A percentile compares a stretch with the other conserved stretches of the same genome.
phyloP scores from a whole-genome alignment of 2,113 vertebrate genomes.

The Rhizomys pruinosus region DNA sequence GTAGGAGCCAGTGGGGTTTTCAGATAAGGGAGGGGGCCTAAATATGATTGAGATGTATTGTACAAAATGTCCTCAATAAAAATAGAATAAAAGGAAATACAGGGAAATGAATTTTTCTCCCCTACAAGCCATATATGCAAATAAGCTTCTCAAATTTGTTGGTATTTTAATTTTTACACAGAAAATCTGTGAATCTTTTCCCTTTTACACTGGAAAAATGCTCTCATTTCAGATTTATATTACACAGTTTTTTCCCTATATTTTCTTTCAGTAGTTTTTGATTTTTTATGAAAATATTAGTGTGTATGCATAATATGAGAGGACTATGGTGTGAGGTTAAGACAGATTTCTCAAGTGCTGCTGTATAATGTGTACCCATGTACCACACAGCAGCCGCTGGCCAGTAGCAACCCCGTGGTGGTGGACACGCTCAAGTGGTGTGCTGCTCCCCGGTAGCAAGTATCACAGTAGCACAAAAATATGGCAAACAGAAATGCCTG shows the following conservation, averaged over 20 bases:
- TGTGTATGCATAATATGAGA: background rate
- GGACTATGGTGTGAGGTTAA: background rate
- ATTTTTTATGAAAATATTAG: background rate
- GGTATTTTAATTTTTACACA: background rate
- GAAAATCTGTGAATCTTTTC: background rate
- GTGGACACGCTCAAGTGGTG: background rate
- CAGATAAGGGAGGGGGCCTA: too few species aligned
- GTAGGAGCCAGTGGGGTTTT: too few species aligned
- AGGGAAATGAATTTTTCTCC: background rate
- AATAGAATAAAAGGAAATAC: too few species aligned
- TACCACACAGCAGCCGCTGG: background rate
- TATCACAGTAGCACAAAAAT: too few species aligned
- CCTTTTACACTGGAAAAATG: background rate
- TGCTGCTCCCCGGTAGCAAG: background rate
- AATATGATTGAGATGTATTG: too few species aligned
- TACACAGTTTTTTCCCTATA: background rate
- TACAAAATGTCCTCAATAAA: too few species aligned
- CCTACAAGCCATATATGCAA: background rate
- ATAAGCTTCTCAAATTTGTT: background rate
- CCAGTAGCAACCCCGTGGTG: background rate
- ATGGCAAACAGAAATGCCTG: too few species aligned
- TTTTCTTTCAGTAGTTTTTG: constrained; percentile 17
- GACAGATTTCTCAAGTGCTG: background rate
- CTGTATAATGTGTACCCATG: background rate
- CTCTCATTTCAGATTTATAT: background rate